Base-by-base conservation (phyloP, 2,113 vertebrate genomes). In the Laterallus jamaicensis region DNA sequence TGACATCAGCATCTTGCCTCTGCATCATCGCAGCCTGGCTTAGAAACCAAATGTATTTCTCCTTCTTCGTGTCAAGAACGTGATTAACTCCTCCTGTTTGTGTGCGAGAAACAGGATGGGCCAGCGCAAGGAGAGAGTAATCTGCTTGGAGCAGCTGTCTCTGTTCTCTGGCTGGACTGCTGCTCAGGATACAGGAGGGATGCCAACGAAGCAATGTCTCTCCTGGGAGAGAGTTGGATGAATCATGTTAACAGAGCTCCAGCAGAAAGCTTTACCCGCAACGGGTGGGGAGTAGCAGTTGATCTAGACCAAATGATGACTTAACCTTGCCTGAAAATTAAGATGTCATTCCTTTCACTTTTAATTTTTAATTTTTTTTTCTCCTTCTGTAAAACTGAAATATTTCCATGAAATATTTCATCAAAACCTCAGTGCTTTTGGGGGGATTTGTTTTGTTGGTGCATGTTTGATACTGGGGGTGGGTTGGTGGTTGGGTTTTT, bases 211-310 rank as follows among this genome's bases (percentile, higher is more conserved):
- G 81, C 62, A 40, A 93, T 42, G 54, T 44, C 62, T 82, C 95
- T 82, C 94, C 66, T 93, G 94, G 93, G 96, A 86, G 44, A 63
- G 26, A 39, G 20, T 3, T 92, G 93, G 86, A 89, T 92, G 93
- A 64, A 71, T 91, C 77, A 21, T 20, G 42, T 29, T 86, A 24
- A 39, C 1, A 4, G 73, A 95, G 81, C 77, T 95, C 85, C 78
- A 94, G 90, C 87, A 93, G 62, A 90, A 93, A 75, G 70, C 52
- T 87, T 94, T 69, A 54, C 42, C 69, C 80, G 2, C 60, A 52
- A 32, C 78, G 94, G 94, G 91, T 84, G 95, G 91, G 86, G 96
- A 95, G 31, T 35, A 95, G 74, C 86, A 91, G 83, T 58, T 93
- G 96, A 93, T 89, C 20, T 13, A 40, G 56, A 84, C 83, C 69